Conservation (phyloP, 2,888 invertebrate genomes). For the Coelopa pilipes region DNA sequence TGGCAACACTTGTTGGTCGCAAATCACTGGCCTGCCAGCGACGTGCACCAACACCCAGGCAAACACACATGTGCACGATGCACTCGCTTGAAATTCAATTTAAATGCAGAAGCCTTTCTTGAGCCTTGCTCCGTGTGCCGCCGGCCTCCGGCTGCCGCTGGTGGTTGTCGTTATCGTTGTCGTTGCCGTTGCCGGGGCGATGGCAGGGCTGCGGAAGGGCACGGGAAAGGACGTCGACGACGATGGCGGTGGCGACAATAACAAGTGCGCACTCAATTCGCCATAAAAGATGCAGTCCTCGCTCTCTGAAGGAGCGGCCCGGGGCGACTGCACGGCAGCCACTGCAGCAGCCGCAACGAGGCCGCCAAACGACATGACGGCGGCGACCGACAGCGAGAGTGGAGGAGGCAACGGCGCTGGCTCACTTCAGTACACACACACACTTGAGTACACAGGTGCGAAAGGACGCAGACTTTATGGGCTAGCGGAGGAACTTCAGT, state of each 20-base stretch:
- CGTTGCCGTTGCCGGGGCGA: neutral
- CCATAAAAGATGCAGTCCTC: constrained; percentile 20
- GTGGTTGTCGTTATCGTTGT: neutral
- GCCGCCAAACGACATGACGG: neutral
- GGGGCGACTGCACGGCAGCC: neutral
- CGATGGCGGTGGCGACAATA: too few relatives aligned
- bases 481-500: neutral
- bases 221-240: too few relatives aligned
- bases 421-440: neutral
- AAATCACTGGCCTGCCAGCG: neutral
- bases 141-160: neutral
- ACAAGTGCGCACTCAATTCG: constrained; percentile 24
- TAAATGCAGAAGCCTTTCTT: neutral
- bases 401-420: neutral
- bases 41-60: neutral
- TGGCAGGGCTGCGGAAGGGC: neutral
- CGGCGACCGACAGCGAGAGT: neutral
- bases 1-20: constrained; percentile 1
- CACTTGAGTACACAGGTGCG: constrained; percentile 10
- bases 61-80: neutral
- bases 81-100: neutral
- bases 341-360: neutral
- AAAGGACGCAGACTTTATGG: constrained; percentile 23
- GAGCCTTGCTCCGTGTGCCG: neutral
- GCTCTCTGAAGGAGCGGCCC: neutral